Evolutionary conservation across 2,113 vertebrate genomes (phyloP), one percentile per base, ranked within the genome.

Genomic region (Bubo scandiacus): DNA sequence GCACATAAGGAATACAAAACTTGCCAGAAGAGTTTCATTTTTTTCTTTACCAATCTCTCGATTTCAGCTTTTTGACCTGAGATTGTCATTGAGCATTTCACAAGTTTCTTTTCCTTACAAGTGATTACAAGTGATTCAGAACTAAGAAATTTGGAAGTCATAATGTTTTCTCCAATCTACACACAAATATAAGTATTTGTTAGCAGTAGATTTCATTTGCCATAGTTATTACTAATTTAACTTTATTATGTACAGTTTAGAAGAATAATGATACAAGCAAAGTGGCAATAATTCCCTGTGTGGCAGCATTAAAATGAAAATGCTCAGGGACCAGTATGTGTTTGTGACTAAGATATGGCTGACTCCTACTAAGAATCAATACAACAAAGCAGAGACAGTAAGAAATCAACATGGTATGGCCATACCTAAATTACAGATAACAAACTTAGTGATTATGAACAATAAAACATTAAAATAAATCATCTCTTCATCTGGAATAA

Each of bases 281-380:
- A 85, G 32, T n/a, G 30, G 12, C 34, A 92, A 82, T 34, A 83
- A 54, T 43, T 91, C 17, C 27, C 26, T 58, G 15, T 21, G 14
- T n/a, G 29, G 12, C 40, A 77, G 3, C 49, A 49, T 63, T 74
- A 71, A 86, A 74, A 15, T 0, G 1, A 66, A 92, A 81, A 58
- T 70, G 1, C 2, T 71, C 7, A 52, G 10, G 1, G 10, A 0
- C 6, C 26, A 78, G 36, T 78, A 71, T 29, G 1, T 27, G 32
- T 49, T 70, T 8, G 20, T 45, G 38, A 58, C 5, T 8, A 81
- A 91, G 8, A 6, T 23, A 34, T 16, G 17, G 11, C 19, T 73
- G 43, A 68, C 10, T 15, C 6, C 20, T n/a, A 10, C 5, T 58
- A 62, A 67, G 32, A 81, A 90, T 51, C 12, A 78, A 20, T 32